Evolutionary conservation across 2,888 invertebrate species (phyloP), one percentile per base, ranked within the genome.

Genomic region (Allolobophora icterica): DNA sequence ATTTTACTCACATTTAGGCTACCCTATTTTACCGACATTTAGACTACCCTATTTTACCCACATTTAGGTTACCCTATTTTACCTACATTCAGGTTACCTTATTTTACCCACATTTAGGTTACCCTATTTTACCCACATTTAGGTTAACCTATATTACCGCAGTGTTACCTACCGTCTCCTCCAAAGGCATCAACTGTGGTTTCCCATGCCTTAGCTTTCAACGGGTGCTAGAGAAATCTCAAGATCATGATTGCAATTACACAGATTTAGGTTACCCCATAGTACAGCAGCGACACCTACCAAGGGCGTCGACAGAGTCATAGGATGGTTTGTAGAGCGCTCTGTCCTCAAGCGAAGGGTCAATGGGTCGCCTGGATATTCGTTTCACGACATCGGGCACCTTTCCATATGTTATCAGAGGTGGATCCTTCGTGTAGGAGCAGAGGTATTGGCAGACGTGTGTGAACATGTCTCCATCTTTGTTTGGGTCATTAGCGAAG

Each of bases 401-500:
- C 33, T 40, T 38, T 34, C 90, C 90, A 87, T 90, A 90, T 8
- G 87, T n/a, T 24, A 84, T 84, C 24, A 40, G 15, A 38, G 84
- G 84, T 13, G 38, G 83, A n/a, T 84, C 84, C 33, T 84, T 90
- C 21, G 90, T 90, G 42, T 42, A 90, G 19, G 90, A 38, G 38
- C 84, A 83, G 90, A 90, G 90, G n/a, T 90, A 90, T 84, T 90
- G 90, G 91, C 93, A 93, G 92, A 94, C 93, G 92, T 94, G 94
- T 21, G 94, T 94, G 92, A 93, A 94, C 89, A 93, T 93, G 92
- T 94, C 94, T 1, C 93, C 95, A 92, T 95, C 95, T 91, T 94
- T 94, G 52, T 93, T 94, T 0, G 95, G 95, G 91, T 95, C 95
- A 92, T 95, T 95, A 89, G 95, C 95, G 91, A 95, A 95, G 83